Base-by-base conservation (phyloP, 2,113 vertebrate species). In the Galbula dea region DNA sequence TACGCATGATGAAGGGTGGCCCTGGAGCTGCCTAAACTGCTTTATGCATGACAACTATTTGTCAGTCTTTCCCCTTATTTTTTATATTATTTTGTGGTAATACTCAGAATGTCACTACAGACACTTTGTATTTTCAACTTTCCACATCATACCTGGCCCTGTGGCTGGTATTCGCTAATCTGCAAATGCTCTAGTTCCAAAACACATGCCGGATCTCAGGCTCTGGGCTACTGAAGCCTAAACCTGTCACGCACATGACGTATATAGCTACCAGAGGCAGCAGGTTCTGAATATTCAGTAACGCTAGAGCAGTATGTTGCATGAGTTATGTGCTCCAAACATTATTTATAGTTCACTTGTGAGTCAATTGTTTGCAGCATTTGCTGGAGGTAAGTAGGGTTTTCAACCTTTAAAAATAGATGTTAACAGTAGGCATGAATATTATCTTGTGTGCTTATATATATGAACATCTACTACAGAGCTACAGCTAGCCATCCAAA, bases 311-410 rank as follows among this genome's bases (percentile, higher is more conserved):
- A 83, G 58, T 49, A 58, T n/a, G 59, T 43, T 84, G 54, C 76
- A 86, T 15, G n/a, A 86, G n/a, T 45, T 92, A 27, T 62, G 65
- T 69, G 57, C 45, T 92, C 37, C 2, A 3, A 79, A 45, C 66
- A 55, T 93, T 95, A 86, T 79, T 95, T 79, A 71, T 87, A 94
- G 71, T 81, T 95, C 90, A 93, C 52, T 93, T 89, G 52, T 36
- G 76, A 89, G 57, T 92, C 90, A 93, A 83, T 92, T 95, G 80
- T 95, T 94, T 92, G 65, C 71, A 85, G 69, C 23, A 27, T 66
- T 94, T 73, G 71, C 83, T 93, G 80, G 62, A 92, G 77, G 86
- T 87, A 79, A 79, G 46, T 11, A 72, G 54, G 34, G 16, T 65
- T 95, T 92, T 90, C 81, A 82, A 3, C 30, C 37, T 90, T 84